Percentiles rank a stretch among this genome's conserved stretches.
Evolutionary conservation across 1,140 invertebrate genomes (phyloP).

Genomic region (Caenorhabditis briggsae): DNA sequence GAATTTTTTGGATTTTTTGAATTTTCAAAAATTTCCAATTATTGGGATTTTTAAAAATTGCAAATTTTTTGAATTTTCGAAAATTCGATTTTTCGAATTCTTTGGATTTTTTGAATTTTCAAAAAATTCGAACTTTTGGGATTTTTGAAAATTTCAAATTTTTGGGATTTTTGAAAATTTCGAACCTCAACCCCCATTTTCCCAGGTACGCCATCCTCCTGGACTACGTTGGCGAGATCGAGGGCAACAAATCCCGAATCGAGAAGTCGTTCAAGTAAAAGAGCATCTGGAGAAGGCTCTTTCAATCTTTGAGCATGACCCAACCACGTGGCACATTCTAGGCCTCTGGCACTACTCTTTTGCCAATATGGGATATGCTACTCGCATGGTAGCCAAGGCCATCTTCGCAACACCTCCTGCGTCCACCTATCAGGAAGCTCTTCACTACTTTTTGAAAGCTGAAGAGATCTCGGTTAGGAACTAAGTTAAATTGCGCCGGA

Average conservation of each 20-base stretch:
- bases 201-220: conserved; percentile 76
- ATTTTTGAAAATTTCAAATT: too few species aligned
- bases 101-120: too few species aligned
- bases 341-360: conserved; percentile 77
- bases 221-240: conserved; percentile 74
- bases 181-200: neutral
- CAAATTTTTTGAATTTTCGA: too few species aligned
- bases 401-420: conserved; percentile 73
- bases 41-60: too few species aligned
- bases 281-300: conserved; percentile 74
- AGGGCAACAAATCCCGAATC: conserved; percentile 74
- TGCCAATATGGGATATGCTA: conserved; percentile 71
- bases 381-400: conserved; percentile 69
- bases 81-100: too few species aligned
- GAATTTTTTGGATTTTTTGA: too few species aligned
- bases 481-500: too few species aligned
- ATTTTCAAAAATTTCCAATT: too few species aligned
- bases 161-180: conserved; percentile 9
- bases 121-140: too few species aligned
- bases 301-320: conserved; percentile 72
- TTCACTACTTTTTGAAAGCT: conserved; percentile 73
- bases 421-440: conserved; percentile 75
- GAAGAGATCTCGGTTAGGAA: conserved; percentile 69
- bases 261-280: conserved; percentile 69
- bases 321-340: conserved; percentile 77